Percentiles rank a stretch among this genome's conserved stretches.
phyloP scores from a whole-genome alignment of 2,113 vertebrate species.

The Zapornia atra region DNA sequence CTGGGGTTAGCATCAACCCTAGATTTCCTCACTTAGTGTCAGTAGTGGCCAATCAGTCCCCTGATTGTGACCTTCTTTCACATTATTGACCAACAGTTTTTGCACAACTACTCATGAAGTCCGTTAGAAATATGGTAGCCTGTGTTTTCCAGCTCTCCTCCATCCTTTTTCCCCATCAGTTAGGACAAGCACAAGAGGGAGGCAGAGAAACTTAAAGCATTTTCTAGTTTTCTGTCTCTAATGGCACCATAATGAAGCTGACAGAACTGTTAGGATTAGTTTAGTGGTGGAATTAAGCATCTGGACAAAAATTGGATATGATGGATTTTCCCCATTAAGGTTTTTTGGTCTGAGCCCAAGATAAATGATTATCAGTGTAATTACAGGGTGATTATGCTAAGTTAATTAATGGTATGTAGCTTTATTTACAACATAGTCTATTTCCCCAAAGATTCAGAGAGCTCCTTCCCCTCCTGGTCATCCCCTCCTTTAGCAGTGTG shows the following conservation, averaged over 20 bases:
- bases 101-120: background rate
- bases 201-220: background rate
- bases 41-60: background rate
- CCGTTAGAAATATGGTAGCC: background rate
- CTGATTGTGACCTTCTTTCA: background rate
- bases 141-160: background rate
- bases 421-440: constrained; percentile 60
- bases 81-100: background rate
- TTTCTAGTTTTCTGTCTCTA: constrained; percentile 40
- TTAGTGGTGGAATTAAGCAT: constrained; percentile 64
- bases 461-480: background rate
- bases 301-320: constrained; percentile 70
- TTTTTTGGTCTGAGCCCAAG: constrained; percentile 58
- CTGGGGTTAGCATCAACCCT: background rate
- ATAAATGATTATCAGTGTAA: constrained; percentile 68
- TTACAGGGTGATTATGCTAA: constrained; percentile 59
- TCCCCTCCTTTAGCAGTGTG: background rate
- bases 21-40: background rate
- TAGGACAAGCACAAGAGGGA: background rate
- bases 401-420: constrained; percentile 62
- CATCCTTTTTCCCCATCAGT: background rate
- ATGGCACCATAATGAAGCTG: constrained; percentile 47
- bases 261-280: constrained; percentile 53
- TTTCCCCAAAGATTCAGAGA: constrained; percentile 20
- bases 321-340: constrained; percentile 68